These are phyloP conservation scores for Hoplodrina ambigua DNA, from an alignment of 2,888 invertebrate species.

Conservation along the genomic window DNA sequence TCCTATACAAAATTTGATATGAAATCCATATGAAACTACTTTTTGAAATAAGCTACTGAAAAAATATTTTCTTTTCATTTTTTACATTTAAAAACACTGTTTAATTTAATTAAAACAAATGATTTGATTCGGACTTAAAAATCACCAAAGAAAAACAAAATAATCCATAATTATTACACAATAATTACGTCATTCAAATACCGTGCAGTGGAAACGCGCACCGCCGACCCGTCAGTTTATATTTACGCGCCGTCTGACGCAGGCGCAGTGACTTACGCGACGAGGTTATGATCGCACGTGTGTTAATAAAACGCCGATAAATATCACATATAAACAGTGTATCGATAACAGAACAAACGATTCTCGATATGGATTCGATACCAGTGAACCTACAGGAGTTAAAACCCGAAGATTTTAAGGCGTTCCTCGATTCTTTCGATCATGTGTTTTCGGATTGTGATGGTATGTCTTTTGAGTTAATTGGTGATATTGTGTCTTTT, in stretches of 20 bases:
- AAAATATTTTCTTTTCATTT: no score
- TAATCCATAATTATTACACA: neutral
- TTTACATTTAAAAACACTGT: no score
- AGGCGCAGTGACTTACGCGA: constrained; percentile 76
- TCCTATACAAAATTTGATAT: no score
- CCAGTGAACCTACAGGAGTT: constrained; percentile 84
- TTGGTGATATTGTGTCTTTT: neutral
- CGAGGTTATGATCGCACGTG: constrained; percentile 81
- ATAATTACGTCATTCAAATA: constrained; percentile 8
- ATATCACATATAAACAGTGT: constrained; percentile 35
- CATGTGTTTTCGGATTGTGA: constrained; percentile 94
- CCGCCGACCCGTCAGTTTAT: constrained; percentile 63
- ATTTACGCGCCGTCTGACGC: constrained; percentile 72
- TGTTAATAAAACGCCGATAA: constrained; percentile 47
- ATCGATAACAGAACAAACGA: constrained; percentile 51
- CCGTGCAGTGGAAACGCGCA: constrained; percentile 62
- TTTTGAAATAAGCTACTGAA: no score
- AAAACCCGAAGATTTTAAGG: constrained; percentile 81
- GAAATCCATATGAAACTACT: no score
- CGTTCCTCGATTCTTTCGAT: constrained; percentile 92
- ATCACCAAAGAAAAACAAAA: neutral
- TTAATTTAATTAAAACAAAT: no score
- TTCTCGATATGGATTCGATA: constrained; percentile 64
- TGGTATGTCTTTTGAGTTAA: constrained; percentile 86
- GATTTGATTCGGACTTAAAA: no score